A percentile compares a stretch with the other conserved stretches of the same genome.
Conservation (phyloP, 2,797 vertebrate species). For the Zalophus californianus region DNA sequence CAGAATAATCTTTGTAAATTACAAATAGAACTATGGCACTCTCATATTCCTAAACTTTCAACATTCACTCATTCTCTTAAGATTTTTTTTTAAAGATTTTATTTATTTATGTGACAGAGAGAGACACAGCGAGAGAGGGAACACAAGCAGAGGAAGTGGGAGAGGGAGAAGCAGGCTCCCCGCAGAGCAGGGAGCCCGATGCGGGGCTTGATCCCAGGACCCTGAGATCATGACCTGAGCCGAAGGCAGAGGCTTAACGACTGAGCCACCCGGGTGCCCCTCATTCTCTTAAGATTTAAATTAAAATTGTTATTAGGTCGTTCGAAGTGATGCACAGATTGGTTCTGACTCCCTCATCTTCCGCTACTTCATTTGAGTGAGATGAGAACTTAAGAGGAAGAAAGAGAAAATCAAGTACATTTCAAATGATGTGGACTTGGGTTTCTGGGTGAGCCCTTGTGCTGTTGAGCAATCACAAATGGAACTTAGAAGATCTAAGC, state of each 20-base stretch:
- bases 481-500: not conserved
- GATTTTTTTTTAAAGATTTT: too few species aligned
- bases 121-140: too few species aligned
- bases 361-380: accelerated
- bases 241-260: too few species aligned
- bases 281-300: not conserved
- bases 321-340: accelerated
- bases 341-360: not conserved
- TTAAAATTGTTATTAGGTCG: not conserved
- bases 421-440: not conserved
- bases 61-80: not conserved
- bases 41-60: not conserved
- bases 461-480: not conserved
- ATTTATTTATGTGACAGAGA: too few species aligned
- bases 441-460: not conserved
- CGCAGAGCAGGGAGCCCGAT: too few species aligned
- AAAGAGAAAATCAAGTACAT: not conserved
- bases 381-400: not conserved
- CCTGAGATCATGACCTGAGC: too few species aligned
- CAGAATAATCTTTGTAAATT: not conserved
- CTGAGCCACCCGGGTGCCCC: too few species aligned
- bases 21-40: too few species aligned
- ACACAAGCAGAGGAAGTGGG: too few species aligned
- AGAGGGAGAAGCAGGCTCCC: too few species aligned
- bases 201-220: too few species aligned